Evolutionary conservation across 2,888 invertebrate genomes (phyloP).

Genomic region (Strigamia transsilvanica): DNA sequence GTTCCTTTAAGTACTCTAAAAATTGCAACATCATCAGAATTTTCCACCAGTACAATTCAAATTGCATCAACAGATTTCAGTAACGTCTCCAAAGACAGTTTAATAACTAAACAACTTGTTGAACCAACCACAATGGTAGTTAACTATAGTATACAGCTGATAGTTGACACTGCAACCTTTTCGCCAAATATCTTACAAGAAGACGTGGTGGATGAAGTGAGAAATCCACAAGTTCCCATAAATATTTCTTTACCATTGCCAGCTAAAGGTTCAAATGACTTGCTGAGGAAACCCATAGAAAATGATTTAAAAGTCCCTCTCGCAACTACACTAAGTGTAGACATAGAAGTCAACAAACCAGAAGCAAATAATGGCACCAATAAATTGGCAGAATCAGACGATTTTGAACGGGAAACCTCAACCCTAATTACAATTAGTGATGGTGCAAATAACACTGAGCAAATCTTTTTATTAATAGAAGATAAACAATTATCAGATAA

Average conservation of each 20-base stretch:
- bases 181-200: background rate
- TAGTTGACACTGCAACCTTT: conserved; percentile 26
- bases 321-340: background rate
- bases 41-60: background rate
- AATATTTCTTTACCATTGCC: background rate
- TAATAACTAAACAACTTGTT: background rate
- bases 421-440: background rate
- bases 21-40: background rate
- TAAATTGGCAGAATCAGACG: background rate
- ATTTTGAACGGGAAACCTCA: background rate
- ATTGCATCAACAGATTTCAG: background rate
- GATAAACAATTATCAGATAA: background rate
- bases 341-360: conserved; percentile 2
- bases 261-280: background rate
- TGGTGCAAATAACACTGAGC: background rate
- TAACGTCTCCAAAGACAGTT: background rate
- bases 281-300: background rate
- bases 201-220: background rate
- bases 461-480: background rate
- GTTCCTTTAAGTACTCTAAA: background rate
- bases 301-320: background rate
- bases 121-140: conserved; percentile 39
- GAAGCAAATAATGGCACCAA: background rate
- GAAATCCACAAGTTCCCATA: background rate
- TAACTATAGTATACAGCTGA: conserved; percentile 16